Conservation (phyloP, 2,888 invertebrate genomes). For the Pharmacophagus antenor region DNA sequence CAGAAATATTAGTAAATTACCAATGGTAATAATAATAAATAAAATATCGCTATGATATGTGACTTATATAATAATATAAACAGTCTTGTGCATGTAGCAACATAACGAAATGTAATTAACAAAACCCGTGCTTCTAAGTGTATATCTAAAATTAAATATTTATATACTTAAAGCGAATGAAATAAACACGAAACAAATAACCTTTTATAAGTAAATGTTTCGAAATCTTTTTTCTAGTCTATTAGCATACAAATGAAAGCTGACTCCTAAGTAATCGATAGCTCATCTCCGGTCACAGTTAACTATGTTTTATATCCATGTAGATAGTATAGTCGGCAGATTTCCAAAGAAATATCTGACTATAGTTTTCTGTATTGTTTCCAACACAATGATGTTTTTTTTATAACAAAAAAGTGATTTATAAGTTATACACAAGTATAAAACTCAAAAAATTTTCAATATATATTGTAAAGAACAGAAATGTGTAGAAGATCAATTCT, state of each 20-base stretch:
- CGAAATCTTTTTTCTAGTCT: constrained; percentile 6
- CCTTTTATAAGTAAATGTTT: not conserved
- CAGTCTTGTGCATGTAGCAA: not conserved
- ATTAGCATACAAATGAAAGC: constrained; percentile 24
- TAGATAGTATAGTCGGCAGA: constrained; percentile 14
- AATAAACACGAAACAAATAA: not conserved
- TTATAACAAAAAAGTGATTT: not conserved
- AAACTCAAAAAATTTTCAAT: not conserved
- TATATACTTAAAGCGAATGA: not conserved
- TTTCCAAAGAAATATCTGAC: constrained; percentile 19
- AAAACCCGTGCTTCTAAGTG: not conserved
- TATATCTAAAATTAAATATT: not conserved
- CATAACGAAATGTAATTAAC: too few relatives aligned
- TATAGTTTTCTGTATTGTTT: not conserved
- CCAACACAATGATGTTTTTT: not conserved
- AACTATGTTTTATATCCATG: constrained; percentile 20
- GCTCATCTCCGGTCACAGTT: constrained; percentile 24
- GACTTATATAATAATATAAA: not conserved
- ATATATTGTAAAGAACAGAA: not conserved
- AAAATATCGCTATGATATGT: too few relatives aligned
- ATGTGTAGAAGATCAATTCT: not conserved
- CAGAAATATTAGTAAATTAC: too few relatives aligned
- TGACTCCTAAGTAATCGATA: constrained; percentile 24
- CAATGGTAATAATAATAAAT: too few relatives aligned
- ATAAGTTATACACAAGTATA: not conserved